These are phyloP conservation scores for Cheilosia pagana DNA, from an alignment of 2,888 invertebrate species.

Conservation along the genomic window DNA sequence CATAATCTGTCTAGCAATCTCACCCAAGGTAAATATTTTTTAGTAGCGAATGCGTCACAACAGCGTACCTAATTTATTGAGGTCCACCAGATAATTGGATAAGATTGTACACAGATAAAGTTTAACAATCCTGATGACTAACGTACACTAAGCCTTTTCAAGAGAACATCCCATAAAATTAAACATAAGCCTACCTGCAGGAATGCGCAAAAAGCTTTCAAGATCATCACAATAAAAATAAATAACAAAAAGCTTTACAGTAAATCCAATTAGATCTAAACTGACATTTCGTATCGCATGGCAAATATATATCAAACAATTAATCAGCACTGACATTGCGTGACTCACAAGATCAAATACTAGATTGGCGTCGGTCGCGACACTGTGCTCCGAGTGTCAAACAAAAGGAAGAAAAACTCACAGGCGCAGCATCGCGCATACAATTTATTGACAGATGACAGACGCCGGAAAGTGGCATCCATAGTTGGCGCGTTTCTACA, in stretches of 20 bases:
- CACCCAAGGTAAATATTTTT: background rate
- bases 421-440: slow-evolving; percentile 15
- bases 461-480: slow-evolving; percentile 3
- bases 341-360: slow-evolving; percentile 71
- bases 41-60: background rate
- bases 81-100: slow-evolving; percentile 2
- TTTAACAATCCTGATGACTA: background rate
- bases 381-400: slow-evolving; percentile 16
- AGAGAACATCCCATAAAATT: background rate
- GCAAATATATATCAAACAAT: slow-evolving; percentile 44
- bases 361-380: slow-evolving; percentile 32
- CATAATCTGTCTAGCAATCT: too few species aligned
- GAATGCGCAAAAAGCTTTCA: slow-evolving; percentile 15
- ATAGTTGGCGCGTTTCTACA: slow-evolving; percentile 15
- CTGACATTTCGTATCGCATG: slow-evolving; percentile 33
- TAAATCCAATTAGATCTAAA: slow-evolving; percentile 49
- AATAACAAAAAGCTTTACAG: slow-evolving; percentile 19
- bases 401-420: slow-evolving; percentile 2
- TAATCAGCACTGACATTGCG: slow-evolving; percentile 74
- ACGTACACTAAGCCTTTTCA: background rate
- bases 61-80: background rate
- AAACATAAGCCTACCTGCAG: slow-evolving; percentile 25
- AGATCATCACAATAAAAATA: slow-evolving; percentile 6
- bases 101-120: background rate
- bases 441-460: slow-evolving; percentile 18